Evolutionary conservation across 2,113 vertebrate species (phyloP), one percentile per base, ranked within the genome.

Genomic region (Notarius lentiginosus): DNA sequence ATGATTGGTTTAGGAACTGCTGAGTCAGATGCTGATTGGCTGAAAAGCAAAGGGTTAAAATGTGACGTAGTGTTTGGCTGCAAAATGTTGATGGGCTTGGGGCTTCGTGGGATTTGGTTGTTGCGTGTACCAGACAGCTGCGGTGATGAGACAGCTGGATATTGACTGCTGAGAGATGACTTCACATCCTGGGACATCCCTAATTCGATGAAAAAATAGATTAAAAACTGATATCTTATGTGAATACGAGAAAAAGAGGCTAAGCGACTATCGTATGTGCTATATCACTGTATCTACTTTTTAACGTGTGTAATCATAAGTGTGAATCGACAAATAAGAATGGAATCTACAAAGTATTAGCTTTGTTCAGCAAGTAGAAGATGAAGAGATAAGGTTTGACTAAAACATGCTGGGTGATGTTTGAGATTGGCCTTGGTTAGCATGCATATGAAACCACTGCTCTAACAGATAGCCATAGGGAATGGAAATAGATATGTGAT

Each of bases 31-130:
- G 22, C 88, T 85, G 14, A 88, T 82, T 79, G 90, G 58, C 53
- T 60, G 27, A 82, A 86, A 79, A 60, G 90, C n/a, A 65, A 92
- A 91, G 20, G 68, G 20, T 86, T 93, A 90, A 58, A 83, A 87
- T 87, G 86, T 34, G 80, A 80, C 7, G 41, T 27, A 41, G 80
- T 65, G 34, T 75, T 76, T 22, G 66, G 73, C 8, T 66, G 55
- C 0, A 90, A 77, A 0, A 79, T 81, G 0, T 79, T 93, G 58
- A 66, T n/a, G 72, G 70, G 22, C 60, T 87, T 83, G 18, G 82
- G 86, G 82, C 86, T 84, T 49, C 47, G 58, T 34, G 24, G n/a
- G 41, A 15, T 93, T 92, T 92, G 24, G 86, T 92, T 6, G 56
- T 58, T 41, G 90, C 90, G 56, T 89, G 85, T 2, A 53, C 47